phyloP scores from a whole-genome alignment of 1,140 invertebrate species.

The Bombus vancouverensis region DNA sequence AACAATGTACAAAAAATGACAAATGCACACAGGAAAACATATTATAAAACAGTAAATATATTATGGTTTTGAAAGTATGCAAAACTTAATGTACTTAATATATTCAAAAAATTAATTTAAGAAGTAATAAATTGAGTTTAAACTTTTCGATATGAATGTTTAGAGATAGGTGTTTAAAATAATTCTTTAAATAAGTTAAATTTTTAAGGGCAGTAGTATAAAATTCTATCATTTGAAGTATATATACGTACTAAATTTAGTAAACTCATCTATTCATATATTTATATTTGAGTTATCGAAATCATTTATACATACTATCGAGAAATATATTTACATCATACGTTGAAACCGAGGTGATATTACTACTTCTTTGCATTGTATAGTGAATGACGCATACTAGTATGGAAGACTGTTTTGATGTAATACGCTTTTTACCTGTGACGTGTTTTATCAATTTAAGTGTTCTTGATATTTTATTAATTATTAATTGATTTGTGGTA shows the following conservation, averaged over 20 bases:
- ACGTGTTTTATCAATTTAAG: not conserved
- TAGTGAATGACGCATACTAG: slow-evolving; percentile 6
- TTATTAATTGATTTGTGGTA: not conserved
- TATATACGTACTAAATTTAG: not conserved
- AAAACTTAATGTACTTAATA: not conserved
- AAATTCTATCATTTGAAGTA: not conserved
- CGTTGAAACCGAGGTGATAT: not conserved
- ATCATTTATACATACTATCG: not conserved
- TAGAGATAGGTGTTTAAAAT: not conserved
- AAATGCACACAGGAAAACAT: not conserved
- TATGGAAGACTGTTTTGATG: not conserved
- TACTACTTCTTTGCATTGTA: not conserved
- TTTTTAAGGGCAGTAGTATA: not conserved
- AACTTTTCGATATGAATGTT: not conserved
- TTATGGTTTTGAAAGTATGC: not conserved
- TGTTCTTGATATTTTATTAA: slow-evolving; percentile 17
- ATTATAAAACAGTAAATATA: not conserved
- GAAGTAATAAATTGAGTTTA: not conserved
- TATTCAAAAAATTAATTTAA: not conserved
- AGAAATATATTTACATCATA: not conserved
- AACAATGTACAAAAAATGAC: not conserved
- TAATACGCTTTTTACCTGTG: not conserved
- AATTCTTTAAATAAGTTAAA: not conserved
- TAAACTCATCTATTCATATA: not conserved
- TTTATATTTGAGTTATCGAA: not conserved